Base-by-base conservation (phyloP, 2,113 vertebrate genomes). In the Pseudorasbora parva region DNA sequence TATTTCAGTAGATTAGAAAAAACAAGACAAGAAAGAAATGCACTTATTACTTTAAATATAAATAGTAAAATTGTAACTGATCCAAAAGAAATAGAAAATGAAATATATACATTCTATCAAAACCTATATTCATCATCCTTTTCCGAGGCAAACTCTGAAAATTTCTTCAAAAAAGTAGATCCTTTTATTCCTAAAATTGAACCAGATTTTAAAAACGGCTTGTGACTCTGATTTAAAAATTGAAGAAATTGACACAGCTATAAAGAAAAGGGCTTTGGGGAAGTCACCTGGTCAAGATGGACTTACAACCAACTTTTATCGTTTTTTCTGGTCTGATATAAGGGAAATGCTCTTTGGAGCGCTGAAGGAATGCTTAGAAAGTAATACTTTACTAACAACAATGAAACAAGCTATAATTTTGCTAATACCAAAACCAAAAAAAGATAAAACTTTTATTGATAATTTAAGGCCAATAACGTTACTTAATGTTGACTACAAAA, bases 51-150 rank as follows among this genome's bases (percentile, higher is more conserved):
- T 25, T 60, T 60, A 60, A 60, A 60, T 60, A 60, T 60, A 60
- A 60, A 60, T 60, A 60, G 25, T 60, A 60, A 11, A 60, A 60
- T 60, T 23, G 57, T 60, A 60, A 60, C 59, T 60, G 59, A 60
- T 60, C 23, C 23, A 60, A 60, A 59, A 59, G 2, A 59, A 60
- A 60, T 45, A 45, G 33, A 33, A 4, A 33, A 33, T 33, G 33
- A 30, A 30, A 3, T 33, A 33, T 33, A 3, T 33, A 2, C 33
- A 33, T 33, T 33, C 4, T 3, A 33, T 33, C 33, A 33, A 33
- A 33, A 33, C 33, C 33, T 33, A 33, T 3, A 33, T 3, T 33
- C 33, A 33, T 33, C 33, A 33, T 33, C 33, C 33, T 33, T 33
- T 33, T 33, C 33, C 4, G 33, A 33, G 30, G 33, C 33, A 3